These are phyloP conservation scores for Brenthis hecate DNA, from an alignment of 2,888 invertebrate species.

Conservation along the genomic window DNA sequence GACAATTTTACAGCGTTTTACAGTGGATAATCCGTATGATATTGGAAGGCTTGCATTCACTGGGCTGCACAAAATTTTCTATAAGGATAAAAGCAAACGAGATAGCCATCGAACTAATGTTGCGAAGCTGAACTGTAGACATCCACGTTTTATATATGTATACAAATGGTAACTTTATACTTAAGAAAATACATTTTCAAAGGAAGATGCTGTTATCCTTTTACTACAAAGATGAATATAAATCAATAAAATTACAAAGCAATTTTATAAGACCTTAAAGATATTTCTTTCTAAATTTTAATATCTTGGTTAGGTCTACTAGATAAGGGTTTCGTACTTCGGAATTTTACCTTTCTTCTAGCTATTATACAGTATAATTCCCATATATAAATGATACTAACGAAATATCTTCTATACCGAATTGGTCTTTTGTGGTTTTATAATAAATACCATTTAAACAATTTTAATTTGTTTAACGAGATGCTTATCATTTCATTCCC, in stretches of 20 bases:
- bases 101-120: slow-evolving; percentile 77
- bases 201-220: slow-evolving; percentile 14
- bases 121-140: slow-evolving; percentile 52
- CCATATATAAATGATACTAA: too few relatives aligned
- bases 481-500: too few relatives aligned
- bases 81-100: slow-evolving; percentile 82
- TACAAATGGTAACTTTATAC: slow-evolving; percentile 36
- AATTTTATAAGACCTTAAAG: slow-evolving; percentile 2
- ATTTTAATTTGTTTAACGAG: too few relatives aligned
- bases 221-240: neutral
- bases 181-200: slow-evolving; percentile 21
- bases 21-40: slow-evolving; percentile 76
- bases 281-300: neutral
- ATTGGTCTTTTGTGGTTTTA: too few relatives aligned
- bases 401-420: too few relatives aligned
- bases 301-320: too few relatives aligned
- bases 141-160: slow-evolving; percentile 38
- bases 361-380: too few relatives aligned
- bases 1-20: slow-evolving; percentile 70
- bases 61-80: slow-evolving; percentile 81
- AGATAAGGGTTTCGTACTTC: too few relatives aligned
- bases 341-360: too few relatives aligned
- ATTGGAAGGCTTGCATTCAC: slow-evolving; percentile 81
- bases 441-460: too few relatives aligned
- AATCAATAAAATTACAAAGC: neutral